Evolutionary conservation across 2,113 vertebrate species (phyloP).

Genomic region (Ochotona princeps): DNA sequence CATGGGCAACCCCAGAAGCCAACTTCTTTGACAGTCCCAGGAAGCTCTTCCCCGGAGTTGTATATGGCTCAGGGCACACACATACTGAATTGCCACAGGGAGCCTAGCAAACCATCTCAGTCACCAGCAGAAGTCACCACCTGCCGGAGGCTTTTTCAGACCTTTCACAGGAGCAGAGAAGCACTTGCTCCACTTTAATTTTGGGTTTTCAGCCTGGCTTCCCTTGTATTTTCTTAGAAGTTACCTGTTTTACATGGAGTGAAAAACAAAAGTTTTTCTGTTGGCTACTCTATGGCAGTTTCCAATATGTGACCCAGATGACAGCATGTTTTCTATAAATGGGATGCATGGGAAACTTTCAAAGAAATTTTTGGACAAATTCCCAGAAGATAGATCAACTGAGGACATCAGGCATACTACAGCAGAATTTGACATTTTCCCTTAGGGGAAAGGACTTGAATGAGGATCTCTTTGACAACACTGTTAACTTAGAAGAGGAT

Average conservation of each 20-base stretch:
- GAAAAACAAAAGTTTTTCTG: slow-evolving; percentile 46
- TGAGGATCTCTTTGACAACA: neutral
- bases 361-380: slow-evolving; percentile 78
- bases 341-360: slow-evolving; percentile 75
- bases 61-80: neutral
- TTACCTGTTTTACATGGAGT: slow-evolving; percentile 36
- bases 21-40: neutral
- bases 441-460: neutral
- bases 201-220: slow-evolving; percentile 39
- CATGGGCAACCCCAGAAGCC: neutral
- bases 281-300: slow-evolving; percentile 34
- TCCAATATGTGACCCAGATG: slow-evolving; percentile 72
- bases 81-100: neutral
- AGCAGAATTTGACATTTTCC: slow-evolving; percentile 33
- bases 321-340: slow-evolving; percentile 69
- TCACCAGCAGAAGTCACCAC: neutral
- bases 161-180: neutral
- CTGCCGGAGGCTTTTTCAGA: neutral
- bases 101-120: neutral
- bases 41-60: slow-evolving; percentile 40
- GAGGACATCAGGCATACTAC: slow-evolving; percentile 12
- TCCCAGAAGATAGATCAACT: slow-evolving; percentile 74
- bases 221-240: slow-evolving; percentile 59
- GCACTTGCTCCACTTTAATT: neutral
- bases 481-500: neutral